Conservation (phyloP, 1,140 invertebrate genomes). For the Drosophila mauritiana region DNA sequence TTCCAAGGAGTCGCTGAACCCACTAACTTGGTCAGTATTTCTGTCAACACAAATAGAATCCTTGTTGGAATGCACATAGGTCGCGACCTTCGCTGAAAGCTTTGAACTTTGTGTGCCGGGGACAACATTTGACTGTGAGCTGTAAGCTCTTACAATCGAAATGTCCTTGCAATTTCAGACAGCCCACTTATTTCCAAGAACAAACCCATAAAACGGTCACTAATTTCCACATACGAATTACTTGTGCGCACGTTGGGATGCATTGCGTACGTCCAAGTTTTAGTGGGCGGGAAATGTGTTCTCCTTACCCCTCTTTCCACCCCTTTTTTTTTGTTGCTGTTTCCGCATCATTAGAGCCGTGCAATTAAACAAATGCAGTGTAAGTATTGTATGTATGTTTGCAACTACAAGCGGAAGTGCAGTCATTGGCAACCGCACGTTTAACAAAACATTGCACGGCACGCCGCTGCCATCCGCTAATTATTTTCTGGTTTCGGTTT, state of each 20-base stretch:
- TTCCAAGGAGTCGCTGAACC: slow-evolving; percentile 24
- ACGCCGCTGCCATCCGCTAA: slow-evolving; percentile 37
- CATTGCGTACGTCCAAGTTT: slow-evolving; percentile 12
- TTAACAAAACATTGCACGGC: slow-evolving; percentile 34
- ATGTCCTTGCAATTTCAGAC: slow-evolving; percentile 26
- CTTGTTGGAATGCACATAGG: slow-evolving; percentile 10
- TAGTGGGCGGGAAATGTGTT: slow-evolving; percentile 28
- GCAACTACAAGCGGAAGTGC: slow-evolving; percentile 47
- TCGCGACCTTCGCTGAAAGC: slow-evolving; percentile 44
- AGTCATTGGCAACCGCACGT: slow-evolving; percentile 27
- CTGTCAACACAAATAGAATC: neutral
- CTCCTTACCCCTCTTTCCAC: neutral
- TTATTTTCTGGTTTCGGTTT: slow-evolving; percentile 25
- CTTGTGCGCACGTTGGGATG: slow-evolving; percentile 14
- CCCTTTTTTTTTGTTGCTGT: slow-evolving; percentile 7
- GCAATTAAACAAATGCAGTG: slow-evolving; percentile 71
- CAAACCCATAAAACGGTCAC: slow-evolving; percentile 72
- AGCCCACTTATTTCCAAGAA: slow-evolving; percentile 32
- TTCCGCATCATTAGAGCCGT: slow-evolving; percentile 66
- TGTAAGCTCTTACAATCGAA: neutral
- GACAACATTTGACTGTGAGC: neutral
- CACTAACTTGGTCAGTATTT: neutral
- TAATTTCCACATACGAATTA: slow-evolving; percentile 29
- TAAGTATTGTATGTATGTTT: neutral
- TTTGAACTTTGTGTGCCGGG: slow-evolving; percentile 47